These are phyloP conservation scores for Lamprologus tigripictilis DNA, from an alignment of 2,113 vertebrate species.

Conservation along the genomic window DNA sequence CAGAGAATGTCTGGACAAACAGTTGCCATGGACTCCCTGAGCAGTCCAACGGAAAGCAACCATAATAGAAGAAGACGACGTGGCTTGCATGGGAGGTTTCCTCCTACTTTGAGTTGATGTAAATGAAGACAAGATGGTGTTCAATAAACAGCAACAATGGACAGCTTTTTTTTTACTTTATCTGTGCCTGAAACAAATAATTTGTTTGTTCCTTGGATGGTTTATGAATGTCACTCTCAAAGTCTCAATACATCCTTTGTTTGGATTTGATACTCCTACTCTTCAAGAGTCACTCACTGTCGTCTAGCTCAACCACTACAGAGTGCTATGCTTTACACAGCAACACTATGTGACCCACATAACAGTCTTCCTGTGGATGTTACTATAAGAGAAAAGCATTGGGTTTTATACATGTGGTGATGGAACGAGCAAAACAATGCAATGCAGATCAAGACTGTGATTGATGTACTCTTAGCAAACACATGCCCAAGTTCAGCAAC, in stretches of 20 bases:
- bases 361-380: neutral
- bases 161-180: neutral
- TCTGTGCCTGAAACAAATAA: neutral
- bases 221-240: slow-evolving; percentile 28
- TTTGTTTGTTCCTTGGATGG: neutral
- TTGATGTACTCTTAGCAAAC: neutral
- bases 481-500: neutral
- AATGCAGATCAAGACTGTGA: neutral
- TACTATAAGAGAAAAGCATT: neutral
- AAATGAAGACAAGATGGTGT: neutral
- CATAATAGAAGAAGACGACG: neutral
- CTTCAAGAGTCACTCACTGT: neutral
- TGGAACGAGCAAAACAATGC: neutral
- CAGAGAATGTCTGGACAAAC: slow-evolving; percentile 51
- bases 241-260: neutral
- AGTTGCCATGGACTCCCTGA: slow-evolving; percentile 43
- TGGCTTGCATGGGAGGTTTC: neutral
- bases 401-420: neutral
- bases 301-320: neutral
- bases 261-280: slow-evolving; percentile 17
- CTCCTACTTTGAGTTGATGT: neutral
- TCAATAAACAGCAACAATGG: neutral
- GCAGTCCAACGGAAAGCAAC: neutral
- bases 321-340: neutral
- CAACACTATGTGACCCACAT: neutral